Base-by-base conservation (phyloP, 2,113 vertebrate species). In the Brienomyrus longianalis region DNA sequence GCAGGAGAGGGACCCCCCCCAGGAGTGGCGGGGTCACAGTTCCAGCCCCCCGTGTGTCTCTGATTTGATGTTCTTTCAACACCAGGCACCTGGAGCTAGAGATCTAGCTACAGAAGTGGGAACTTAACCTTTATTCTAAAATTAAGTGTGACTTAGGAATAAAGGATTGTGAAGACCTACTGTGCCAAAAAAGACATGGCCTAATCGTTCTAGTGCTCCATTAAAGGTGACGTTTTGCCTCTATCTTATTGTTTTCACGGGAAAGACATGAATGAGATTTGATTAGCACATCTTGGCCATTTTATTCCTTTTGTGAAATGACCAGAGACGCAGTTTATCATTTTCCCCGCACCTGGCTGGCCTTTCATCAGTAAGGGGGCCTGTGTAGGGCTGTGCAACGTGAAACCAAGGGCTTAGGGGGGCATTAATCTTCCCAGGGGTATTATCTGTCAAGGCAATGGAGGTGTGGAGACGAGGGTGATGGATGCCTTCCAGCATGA, bases 381-480 rank as follows among this genome's bases (percentile, higher is more conserved):
- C 27, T 87, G 51, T 17, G 11, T 15, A 87, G 27, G 3, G 13
- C 51, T 15, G 21, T 17, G 51, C n/a, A 21, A 54, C 31, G 17
- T 31, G 85, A 48, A 48, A 87, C 85, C 51, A 51, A 31, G 35
- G 85, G 51, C 85, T 87, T 19, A 52, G 52, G 50, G 19, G 62
- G 27, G 50, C 74, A 83, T 83, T 74, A 80, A 89, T 89, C 88
- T 89, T 89, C 43, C 74, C 17, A 48, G 70, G 88, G 74, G 31
- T 21, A 54, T 89, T 77, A 83, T 54, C 50, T 27, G 70, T 27
- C 48, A 21, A 83, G 39, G 5, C n/a, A 51, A 35, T 11, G 35
- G 48, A 56, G 50, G 88, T 48, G 80, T 31, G 48, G 19, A 88
- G 56, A 62, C 50, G 70, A 6, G 1, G 62, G 47, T 50, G 59